Percentiles rank a stretch among this genome's conserved stretches.
These are phyloP conservation scores for Coleophora deauratella DNA, from an alignment of 2,888 invertebrate genomes.

Conservation along the genomic window DNA sequence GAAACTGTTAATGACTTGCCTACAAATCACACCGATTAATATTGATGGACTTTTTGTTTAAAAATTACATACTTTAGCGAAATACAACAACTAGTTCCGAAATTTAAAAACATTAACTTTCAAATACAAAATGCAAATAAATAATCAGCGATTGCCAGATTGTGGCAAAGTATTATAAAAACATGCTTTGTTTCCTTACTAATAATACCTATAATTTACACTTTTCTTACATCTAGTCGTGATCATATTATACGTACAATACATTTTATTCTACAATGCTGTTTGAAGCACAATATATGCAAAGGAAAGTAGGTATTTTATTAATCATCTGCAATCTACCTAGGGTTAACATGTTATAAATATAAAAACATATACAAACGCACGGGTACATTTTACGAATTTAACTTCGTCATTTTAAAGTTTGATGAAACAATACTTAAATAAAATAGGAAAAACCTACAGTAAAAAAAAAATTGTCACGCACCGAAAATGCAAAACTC, in stretches of 20 bases:
- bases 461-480: background rate
- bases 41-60: slow-evolving; percentile 5
- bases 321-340: no score
- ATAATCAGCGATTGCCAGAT: slow-evolving; percentile 63
- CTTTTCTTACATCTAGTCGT: slow-evolving; percentile 55
- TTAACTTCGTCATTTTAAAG: no score
- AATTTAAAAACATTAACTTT: slow-evolving; percentile 66
- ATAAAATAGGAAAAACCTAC: background rate
- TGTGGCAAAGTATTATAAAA: slow-evolving; percentile 65
- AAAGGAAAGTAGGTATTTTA: no score
- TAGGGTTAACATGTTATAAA: no score
- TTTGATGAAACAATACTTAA: background rate
- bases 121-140: slow-evolving; percentile 69
- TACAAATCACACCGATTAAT: slow-evolving; percentile 9
- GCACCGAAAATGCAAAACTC: slow-evolving; percentile 9
- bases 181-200: slow-evolving; percentile 65
- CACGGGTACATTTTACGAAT: no score
- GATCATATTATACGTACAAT: slow-evolving; percentile 46
- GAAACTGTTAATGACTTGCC: no score
- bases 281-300: slow-evolving; percentile 26
- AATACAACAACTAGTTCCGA: slow-evolving; percentile 55
- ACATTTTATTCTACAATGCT: slow-evolving; percentile 52
- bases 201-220: slow-evolving; percentile 47
- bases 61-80: slow-evolving; percentile 32
- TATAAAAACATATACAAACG: background rate